These are phyloP conservation scores for Thalpophila matura DNA, from an alignment of 2,888 invertebrate genomes.

Conservation along the genomic window DNA sequence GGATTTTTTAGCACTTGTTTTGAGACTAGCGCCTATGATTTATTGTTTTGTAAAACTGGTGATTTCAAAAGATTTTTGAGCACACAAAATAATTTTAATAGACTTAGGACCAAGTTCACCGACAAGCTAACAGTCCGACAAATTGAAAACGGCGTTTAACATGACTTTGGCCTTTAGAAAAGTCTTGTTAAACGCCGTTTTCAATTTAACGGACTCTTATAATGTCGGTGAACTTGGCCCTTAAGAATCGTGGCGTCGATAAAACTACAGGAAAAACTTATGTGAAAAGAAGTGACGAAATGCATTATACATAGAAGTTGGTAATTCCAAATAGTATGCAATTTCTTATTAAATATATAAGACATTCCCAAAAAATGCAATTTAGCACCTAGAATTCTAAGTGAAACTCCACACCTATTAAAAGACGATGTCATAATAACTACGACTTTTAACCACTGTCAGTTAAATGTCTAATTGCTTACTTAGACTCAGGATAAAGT, in stretches of 20 bases:
- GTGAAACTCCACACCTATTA: background rate
- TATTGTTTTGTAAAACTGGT: slow-evolving; percentile 1
- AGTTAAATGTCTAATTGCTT: background rate
- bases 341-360: too few relatives aligned
- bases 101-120: too few relatives aligned
- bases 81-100: background rate
- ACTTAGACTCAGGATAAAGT: slow-evolving; percentile 5
- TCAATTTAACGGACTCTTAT: too few relatives aligned
- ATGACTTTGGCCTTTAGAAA: too few relatives aligned
- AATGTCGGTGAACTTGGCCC: too few relatives aligned
- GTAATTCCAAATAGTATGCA: too few relatives aligned
- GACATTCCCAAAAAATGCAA: background rate
- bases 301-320: too few relatives aligned
- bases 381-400: slow-evolving; percentile 2
- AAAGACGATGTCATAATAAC: slow-evolving; percentile 1
- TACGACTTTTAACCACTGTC: background rate
- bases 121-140: too few relatives aligned
- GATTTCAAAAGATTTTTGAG: background rate
- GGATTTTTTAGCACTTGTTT: slow-evolving; percentile 38
- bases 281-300: background rate
- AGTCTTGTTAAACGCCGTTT: too few relatives aligned
- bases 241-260: background rate
- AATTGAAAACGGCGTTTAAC: too few relatives aligned
- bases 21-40: slow-evolving; percentile 14
- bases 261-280: background rate